phyloP scores from a whole-genome alignment of 2,888 invertebrate genomes.

The Eledona agricola region DNA sequence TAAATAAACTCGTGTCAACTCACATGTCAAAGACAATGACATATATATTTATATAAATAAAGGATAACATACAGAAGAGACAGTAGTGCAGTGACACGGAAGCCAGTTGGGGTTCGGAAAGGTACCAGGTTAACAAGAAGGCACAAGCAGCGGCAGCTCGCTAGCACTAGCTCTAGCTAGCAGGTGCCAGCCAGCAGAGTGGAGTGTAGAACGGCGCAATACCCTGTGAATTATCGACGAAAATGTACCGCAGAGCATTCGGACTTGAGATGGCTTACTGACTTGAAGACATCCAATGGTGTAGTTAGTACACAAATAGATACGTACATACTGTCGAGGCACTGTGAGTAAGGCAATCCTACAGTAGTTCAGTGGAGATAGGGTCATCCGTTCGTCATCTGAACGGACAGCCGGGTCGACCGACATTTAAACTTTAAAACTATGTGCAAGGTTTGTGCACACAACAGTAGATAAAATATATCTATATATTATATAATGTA shows the following conservation, averaged over 20 bases:
- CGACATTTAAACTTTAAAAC: slow-evolving; percentile 57
- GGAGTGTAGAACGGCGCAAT: slow-evolving; percentile 56
- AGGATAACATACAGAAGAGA: slow-evolving; percentile 53
- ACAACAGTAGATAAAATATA: slow-evolving; percentile 65
- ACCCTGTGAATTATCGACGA: slow-evolving; percentile 55
- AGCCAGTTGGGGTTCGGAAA: slow-evolving; percentile 54
- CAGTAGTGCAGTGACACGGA: slow-evolving; percentile 59
- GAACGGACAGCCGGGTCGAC: slow-evolving; percentile 53
- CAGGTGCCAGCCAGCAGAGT: slow-evolving; percentile 50
- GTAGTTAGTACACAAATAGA: slow-evolving; percentile 62
- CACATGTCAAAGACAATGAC: slow-evolving; percentile 46
- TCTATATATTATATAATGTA: slow-evolving; percentile 60
- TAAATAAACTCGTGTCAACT: slow-evolving; percentile 56
- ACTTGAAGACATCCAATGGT: slow-evolving; percentile 59
- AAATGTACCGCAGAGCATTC: slow-evolving; percentile 52
- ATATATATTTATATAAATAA: slow-evolving; percentile 38
- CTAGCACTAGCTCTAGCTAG: slow-evolving; percentile 37
- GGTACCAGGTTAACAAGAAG: slow-evolving; percentile 58
- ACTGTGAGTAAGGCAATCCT: slow-evolving; percentile 86
- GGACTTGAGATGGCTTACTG: slow-evolving; percentile 54
- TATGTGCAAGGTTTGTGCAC: slow-evolving; percentile 64
- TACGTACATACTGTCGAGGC: slow-evolving; percentile 69
- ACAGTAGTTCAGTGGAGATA: slow-evolving; percentile 75
- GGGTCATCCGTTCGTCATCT: slow-evolving; percentile 58
- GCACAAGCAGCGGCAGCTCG: slow-evolving; percentile 61